Evolutionary conservation across 2,888 invertebrate species (phyloP), one percentile per base, ranked within the genome.

Genomic region (Tuberolachnus salignus): DNA sequence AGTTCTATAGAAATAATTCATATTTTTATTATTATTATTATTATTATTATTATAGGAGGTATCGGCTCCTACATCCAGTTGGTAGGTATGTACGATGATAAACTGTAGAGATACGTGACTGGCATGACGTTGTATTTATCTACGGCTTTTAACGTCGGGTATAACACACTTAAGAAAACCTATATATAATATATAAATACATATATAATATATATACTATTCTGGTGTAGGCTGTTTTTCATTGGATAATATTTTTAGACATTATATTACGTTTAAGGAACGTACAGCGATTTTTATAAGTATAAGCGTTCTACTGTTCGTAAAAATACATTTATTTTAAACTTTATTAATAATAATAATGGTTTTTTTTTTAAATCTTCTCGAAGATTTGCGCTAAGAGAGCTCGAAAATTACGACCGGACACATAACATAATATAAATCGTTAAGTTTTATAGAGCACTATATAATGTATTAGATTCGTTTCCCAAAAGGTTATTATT

Each of bases 191-290:
- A 34, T 34, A 34, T 34, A n/a, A n/a, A n/a, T n/a, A n/a, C n/a
- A n/a, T n/a, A n/a, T n/a, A n/a, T n/a, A n/a, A 6, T 6, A 6
- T 34, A 6, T 6, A 34, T 6, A 34, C 6, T 71, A 55, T 44
- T 21, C 14, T 55, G 42, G 57, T 23, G 46, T 9, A 2, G 26
- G 19, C 19, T 13, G 26, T 46, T 61, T 73, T 51, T 73, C 21
- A 42, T 73, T 42, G 42, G 61, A 61, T 73, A 72, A 51, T 51
- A 73, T 63, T 26, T 72, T 61, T 71, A 6, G 16, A 72, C 49
- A 16, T 63, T 49, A 51, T 11, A 34, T 42, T 51, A 34, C 42
- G 19, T 61, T 63, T 63, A 49, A 14, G 34, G 59, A 51, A 49
- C 72, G n/a, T n/a, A 16, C 59, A 72, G 61, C 49, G 61, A 61